Evolutionary conservation across 2,113 vertebrate genomes (phyloP), one percentile per base, ranked within the genome.

Genomic region (Xyliphius kryptos): DNA sequence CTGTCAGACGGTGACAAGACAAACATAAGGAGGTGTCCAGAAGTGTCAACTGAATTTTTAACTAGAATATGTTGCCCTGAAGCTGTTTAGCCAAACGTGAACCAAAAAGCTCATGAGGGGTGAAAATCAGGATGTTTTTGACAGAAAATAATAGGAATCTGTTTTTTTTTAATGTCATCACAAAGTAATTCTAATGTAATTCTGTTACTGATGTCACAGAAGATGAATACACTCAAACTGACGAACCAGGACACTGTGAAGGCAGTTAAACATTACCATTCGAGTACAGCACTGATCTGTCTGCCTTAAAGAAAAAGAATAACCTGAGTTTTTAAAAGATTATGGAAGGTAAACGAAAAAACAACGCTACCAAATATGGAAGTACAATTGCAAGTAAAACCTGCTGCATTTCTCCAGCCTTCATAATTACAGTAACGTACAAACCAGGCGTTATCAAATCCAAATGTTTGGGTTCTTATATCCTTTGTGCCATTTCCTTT

Each of bases 151-250:
- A 32, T 15, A 56, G 8, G 41, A 53, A 49, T 26, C 44, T 49
- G 63, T 49, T 43, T 56, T 13, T n/a, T 37, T 56, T 9, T 14
- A n/a, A 5, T 20, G 43, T 43, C 38, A 6, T 22, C 44, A 41
- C 48, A 17, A 65, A n/a, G n/a, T n/a, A n/a, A n/a, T 22, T 65
- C 53, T 38, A 16, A 49, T 7, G 36, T 65, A 56, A 65, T 65
- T 44, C 63, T 38, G 40, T 56, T 65, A 56, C 10, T 13, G 5
- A 21, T 37, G 44, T 17, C 32, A 49, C 19, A 48, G 22, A 26
- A 26, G 26, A 32, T 32, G 4, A 32, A 32, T 14, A 41, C 5
- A 41, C 40, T 41, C 40, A 41, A 41, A 41, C 40, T 41, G 40
- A 32, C 26, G 7, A 5, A 32, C 4, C 26, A 32, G 26, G 1